A percentile compares a stretch with the other conserved stretches of the same genome.
phyloP scores from a whole-genome alignment of 2,113 vertebrate species.

The Jaculus jaculus region DNA sequence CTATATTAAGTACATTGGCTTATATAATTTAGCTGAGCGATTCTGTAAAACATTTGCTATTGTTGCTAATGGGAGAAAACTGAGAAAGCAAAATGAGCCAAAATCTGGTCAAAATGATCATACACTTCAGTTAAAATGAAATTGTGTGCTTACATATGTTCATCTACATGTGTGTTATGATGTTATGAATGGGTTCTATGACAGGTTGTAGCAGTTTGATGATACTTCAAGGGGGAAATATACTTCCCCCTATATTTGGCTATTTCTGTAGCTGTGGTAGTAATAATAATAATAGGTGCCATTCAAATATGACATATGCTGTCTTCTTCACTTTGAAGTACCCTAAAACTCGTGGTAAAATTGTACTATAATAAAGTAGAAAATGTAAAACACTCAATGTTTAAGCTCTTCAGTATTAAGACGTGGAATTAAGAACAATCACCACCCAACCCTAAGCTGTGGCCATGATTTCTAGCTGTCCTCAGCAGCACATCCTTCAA shows the following conservation, averaged over 20 bases:
- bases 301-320: not conserved
- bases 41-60: conserved; percentile 40
- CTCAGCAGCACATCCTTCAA: not conserved
- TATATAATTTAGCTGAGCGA: conserved; percentile 43
- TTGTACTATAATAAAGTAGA: not conserved
- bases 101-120: conserved; percentile 49
- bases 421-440: conserved; percentile 47
- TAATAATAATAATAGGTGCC: not conserved
- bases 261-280: conserved; percentile 28
- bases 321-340: conserved; percentile 30
- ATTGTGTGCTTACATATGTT: conserved; percentile 51
- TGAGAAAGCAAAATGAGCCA: conserved; percentile 6
- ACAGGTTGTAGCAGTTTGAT: not conserved
- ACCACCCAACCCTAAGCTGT: not conserved
- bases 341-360: not conserved
- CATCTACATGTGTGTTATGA: not conserved
- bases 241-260: not conserved
- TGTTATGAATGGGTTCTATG: conserved; percentile 23
- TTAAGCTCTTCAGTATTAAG: conserved; percentile 33
- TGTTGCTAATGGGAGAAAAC: not conserved
- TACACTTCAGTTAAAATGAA: conserved; percentile 51
- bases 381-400: not conserved
- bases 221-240: conserved; percentile 29
- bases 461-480: not conserved
- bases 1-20: not conserved